A percentile compares a stretch with the other conserved stretches of the same genome.
Conservation (phyloP, 2,888 invertebrate species). For the Cerceris rybyensis region DNA sequence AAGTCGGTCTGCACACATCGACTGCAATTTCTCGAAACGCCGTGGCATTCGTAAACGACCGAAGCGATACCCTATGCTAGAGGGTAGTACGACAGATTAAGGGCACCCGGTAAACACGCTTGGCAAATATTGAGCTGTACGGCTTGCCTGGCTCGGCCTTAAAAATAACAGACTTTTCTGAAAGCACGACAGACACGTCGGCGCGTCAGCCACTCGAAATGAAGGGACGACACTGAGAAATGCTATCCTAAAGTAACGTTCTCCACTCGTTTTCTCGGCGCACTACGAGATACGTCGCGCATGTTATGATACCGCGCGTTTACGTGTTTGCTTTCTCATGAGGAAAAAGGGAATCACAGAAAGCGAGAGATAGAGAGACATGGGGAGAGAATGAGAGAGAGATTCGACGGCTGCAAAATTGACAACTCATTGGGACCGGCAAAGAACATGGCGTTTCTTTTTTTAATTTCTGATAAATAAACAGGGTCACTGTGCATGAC, state of each 20-base stretch:
- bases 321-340: conserved; percentile 63
- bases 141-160: conserved; percentile 52
- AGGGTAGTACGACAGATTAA: conserved; percentile 65
- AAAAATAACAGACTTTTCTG: conserved; percentile 70
- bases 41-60: conserved; percentile 38
- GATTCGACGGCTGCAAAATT: conserved; percentile 39
- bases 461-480: conserved; percentile 42
- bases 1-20: background rate
- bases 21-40: conserved; percentile 29
- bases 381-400: background rate
- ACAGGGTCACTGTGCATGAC: background rate
- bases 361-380: background rate
- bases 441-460: conserved; percentile 1
- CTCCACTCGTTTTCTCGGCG: conserved; percentile 19
- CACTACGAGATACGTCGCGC: conserved; percentile 20
- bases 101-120: conserved; percentile 66
- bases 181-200: conserved; percentile 61
- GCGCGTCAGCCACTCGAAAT: conserved; percentile 60
- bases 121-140: conserved; percentile 70
- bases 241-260: conserved; percentile 46
- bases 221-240: conserved; percentile 50
- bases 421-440: conserved; percentile 50
- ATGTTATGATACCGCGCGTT: conserved; percentile 63
- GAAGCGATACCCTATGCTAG: conserved; percentile 26
- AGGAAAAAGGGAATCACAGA: conserved; percentile 47